Conservation (phyloP, 2,888 invertebrate species). For the Drosophila nigricruria region DNA sequence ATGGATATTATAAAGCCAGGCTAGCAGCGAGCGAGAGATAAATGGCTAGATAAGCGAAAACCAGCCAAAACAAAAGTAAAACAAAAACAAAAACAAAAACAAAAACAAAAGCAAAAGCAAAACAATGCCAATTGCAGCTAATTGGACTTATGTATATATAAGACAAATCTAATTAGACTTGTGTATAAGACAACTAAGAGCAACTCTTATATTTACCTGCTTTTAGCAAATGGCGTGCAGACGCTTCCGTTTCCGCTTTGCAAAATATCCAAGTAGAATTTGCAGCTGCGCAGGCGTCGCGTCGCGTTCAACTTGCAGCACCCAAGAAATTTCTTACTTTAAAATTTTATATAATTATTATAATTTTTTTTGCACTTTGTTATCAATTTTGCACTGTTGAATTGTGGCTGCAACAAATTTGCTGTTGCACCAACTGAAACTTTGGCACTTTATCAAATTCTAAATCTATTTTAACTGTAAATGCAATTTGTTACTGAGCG, state of each 20-base stretch:
- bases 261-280: conserved; percentile 72
- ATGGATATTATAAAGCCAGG: conserved; percentile 60
- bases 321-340: conserved; percentile 15
- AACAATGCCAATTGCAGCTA: conserved; percentile 31
- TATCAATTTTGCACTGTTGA: conserved; percentile 23
- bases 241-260: conserved; percentile 60
- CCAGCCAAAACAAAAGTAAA: conserved; percentile 24
- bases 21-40: conserved; percentile 37
- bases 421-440: conserved; percentile 13
- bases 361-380: conserved; percentile 32
- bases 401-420: conserved; percentile 12
- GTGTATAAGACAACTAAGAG: neutral
- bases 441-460: conserved; percentile 52
- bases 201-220: conserved; percentile 25
- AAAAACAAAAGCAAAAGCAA: conserved; percentile 23
- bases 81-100: conserved; percentile 23
- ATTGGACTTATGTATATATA: neutral
- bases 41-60: conserved; percentile 39
- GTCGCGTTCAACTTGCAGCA: conserved; percentile 42
- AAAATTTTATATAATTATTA: neutral
- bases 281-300: conserved; percentile 74
- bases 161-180: neutral
- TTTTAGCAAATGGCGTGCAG: conserved; percentile 48
- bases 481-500: conserved; percentile 44
- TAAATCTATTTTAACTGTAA: conserved; percentile 45